Conservation (phyloP, 1,140 invertebrate genomes). For the Batillaria attramentaria region DNA sequence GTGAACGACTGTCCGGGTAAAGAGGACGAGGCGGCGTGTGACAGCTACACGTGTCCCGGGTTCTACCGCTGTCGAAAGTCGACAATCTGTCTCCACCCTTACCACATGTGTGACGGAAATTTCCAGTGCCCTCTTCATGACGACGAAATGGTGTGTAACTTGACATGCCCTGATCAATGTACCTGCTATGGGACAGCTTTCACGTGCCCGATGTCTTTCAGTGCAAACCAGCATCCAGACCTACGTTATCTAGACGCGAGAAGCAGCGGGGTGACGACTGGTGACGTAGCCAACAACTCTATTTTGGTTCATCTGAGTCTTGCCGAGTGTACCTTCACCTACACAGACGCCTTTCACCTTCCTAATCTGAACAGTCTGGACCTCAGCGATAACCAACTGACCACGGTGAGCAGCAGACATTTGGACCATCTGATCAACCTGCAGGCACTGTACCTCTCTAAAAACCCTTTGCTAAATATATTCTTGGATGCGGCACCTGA, state of each 20-base stretch:
- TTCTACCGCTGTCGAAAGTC: background rate
- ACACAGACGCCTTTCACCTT: background rate
- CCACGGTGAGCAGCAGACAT: background rate
- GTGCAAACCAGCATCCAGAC: background rate
- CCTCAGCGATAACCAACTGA: conserved; percentile 1
- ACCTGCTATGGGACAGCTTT: conserved; percentile 11
- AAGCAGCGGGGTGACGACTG: background rate
- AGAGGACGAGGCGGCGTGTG: background rate
- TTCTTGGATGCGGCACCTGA: background rate
- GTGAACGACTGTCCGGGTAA: background rate
- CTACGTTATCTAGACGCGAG: background rate
- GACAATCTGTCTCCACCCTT: conserved; percentile 15
- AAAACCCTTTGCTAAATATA: background rate
- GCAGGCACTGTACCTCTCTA: background rate
- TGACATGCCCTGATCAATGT: conserved; percentile 26
- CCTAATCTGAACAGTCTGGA: conserved; percentile 30
- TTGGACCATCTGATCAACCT: background rate
- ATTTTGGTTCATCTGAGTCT: conserved; percentile 23
- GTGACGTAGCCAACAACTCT: background rate
- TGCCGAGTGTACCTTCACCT: background rate
- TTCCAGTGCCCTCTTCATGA: conserved; percentile 32
- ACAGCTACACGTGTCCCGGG: background rate
- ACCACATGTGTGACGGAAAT: conserved; percentile 28
- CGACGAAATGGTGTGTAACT: conserved; percentile 30
- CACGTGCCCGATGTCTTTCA: background rate